phyloP scores from a whole-genome alignment of 2,797 vertebrate species.

The Podarcis siculus region DNA sequence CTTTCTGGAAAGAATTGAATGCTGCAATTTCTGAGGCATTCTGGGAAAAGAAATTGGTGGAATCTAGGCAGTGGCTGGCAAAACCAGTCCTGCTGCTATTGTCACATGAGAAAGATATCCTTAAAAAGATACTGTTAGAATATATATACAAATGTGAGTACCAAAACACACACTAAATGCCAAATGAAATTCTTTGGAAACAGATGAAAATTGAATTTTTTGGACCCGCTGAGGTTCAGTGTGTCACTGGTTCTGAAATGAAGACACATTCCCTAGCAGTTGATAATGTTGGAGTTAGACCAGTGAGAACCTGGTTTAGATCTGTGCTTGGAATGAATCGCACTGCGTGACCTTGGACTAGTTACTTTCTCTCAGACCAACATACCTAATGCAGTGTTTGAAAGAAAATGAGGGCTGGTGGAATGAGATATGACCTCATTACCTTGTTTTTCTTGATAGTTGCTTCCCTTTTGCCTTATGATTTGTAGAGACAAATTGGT shows the following conservation, averaged over 20 bases:
- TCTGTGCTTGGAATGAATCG: not conserved
- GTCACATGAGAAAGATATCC: not conserved
- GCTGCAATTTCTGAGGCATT: not conserved
- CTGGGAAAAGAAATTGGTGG: not conserved
- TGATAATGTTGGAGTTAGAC: not conserved
- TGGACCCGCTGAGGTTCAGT: not conserved
- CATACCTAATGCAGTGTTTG: not conserved
- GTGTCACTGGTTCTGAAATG: not conserved
- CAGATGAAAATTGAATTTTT: not conserved
- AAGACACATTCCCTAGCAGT: not conserved
- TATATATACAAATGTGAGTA: not conserved
- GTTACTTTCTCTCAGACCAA: not conserved
- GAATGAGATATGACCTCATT: not conserved
- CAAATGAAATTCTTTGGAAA: not conserved
- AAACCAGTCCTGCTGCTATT: not conserved
- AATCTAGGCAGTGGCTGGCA: not conserved
- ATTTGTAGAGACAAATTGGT: not conserved
- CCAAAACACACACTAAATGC: not conserved
- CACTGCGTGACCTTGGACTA: not conserved
- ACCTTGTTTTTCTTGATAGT: not conserved
- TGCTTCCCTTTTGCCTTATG: not conserved
- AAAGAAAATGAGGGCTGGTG: not conserved
- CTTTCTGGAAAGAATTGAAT: not conserved
- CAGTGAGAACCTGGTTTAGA: not conserved
- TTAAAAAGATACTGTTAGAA: not conserved